phyloP scores from a whole-genome alignment of 2,888 invertebrate species.

The Yponomeuta sedellus region DNA sequence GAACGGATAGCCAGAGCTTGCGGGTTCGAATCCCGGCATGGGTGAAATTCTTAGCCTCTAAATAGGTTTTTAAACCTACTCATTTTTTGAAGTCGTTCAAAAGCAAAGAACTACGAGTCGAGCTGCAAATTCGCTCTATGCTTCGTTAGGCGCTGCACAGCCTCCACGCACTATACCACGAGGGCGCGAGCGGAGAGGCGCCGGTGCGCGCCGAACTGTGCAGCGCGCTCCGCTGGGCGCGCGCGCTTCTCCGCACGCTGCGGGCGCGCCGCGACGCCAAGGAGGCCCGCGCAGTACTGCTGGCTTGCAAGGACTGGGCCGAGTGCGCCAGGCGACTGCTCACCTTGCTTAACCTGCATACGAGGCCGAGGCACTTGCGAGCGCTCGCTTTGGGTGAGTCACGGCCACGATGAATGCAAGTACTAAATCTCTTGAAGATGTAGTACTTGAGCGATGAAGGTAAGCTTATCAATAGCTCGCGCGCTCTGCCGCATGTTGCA shows the following conservation, averaged over 20 bases:
- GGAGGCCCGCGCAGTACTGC: slow-evolving; percentile 79
- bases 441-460: too few relatives aligned
- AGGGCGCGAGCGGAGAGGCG: slow-evolving; percentile 83
- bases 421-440: too few relatives aligned
- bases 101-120: too few relatives aligned
- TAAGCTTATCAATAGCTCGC: too few relatives aligned
- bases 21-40: too few relatives aligned
- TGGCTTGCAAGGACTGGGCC: slow-evolving; percentile 89
- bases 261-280: slow-evolving; percentile 81
- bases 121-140: background rate
- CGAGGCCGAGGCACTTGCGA: slow-evolving; percentile 86
- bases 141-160: slow-evolving; percentile 85
- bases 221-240: slow-evolving; percentile 87
- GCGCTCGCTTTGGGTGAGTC: slow-evolving; percentile 86
- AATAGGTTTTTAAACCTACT: too few relatives aligned
- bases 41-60: too few relatives aligned
- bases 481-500: slow-evolving; percentile 88
- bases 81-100: too few relatives aligned
- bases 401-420: too few relatives aligned
- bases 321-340: slow-evolving; percentile 92
- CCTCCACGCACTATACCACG: slow-evolving; percentile 94
- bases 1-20: too few relatives aligned
- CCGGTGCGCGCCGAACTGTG: slow-evolving; percentile 93
- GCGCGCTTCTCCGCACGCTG: slow-evolving; percentile 83
- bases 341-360: slow-evolving; percentile 91